phyloP scores from a whole-genome alignment of 2,888 invertebrate species.

The Aphodius granarius region DNA sequence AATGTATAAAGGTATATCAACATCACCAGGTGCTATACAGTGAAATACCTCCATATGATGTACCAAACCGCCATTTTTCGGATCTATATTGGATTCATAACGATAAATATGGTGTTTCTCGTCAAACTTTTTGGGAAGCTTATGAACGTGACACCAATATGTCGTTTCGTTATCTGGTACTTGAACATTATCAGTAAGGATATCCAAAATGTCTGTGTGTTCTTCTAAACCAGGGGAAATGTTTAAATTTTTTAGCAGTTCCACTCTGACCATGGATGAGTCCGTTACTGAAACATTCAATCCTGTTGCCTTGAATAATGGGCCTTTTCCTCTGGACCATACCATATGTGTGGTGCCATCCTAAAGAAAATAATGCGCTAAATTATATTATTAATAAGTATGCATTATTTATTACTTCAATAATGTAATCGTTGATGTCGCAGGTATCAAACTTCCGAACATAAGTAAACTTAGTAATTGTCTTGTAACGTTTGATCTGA shows the following conservation, averaged over 20 bases:
- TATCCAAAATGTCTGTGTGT: slow-evolving; percentile 55
- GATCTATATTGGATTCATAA: slow-evolving; percentile 85
- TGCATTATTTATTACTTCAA: slow-evolving; percentile 63
- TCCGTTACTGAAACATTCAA: slow-evolving; percentile 62
- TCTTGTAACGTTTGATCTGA: slow-evolving; percentile 53
- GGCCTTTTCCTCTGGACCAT: slow-evolving; percentile 81
- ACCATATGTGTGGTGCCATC: slow-evolving; percentile 88
- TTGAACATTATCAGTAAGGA: slow-evolving; percentile 65
- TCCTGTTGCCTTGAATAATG: slow-evolving; percentile 68
- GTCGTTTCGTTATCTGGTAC: slow-evolving; percentile 90
- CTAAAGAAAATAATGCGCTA: slow-evolving; percentile 54
- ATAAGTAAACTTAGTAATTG: slow-evolving; percentile 71
- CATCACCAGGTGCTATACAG: slow-evolving; percentile 72
- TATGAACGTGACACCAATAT: slow-evolving; percentile 93
- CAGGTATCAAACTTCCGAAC: slow-evolving; percentile 84
- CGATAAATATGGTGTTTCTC: slow-evolving; percentile 77
- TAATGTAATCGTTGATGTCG: slow-evolving; percentile 72
- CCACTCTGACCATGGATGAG: slow-evolving; percentile 73
- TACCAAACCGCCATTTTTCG: slow-evolving; percentile 82
- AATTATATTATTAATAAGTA: neutral
- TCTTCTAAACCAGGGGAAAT: slow-evolving; percentile 45
- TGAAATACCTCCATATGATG: slow-evolving; percentile 99
- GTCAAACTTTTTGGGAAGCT: slow-evolving; percentile 70
- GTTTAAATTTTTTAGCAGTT: slow-evolving; percentile 63
- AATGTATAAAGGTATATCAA: slow-evolving; percentile 75